Evolutionary conservation across 2,888 invertebrate genomes (phyloP), one percentile per base, ranked within the genome.

Genomic region (Tachina grossa): DNA sequence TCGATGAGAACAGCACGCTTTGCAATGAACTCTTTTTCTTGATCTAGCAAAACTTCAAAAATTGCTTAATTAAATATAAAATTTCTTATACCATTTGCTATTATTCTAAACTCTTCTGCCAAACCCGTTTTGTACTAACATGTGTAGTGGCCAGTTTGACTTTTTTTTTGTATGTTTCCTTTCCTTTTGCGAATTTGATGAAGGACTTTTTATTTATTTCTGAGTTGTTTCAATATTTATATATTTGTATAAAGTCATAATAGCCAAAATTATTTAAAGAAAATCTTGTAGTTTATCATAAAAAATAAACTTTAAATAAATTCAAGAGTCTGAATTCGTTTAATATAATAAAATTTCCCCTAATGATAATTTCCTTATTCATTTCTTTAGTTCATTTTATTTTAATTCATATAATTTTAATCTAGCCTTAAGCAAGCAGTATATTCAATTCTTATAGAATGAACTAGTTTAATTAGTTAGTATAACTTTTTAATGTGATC

Each of bases 171-270:
- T 4, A 31, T 16, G 8, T n/a, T 57, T 57, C 59, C 5, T 57
- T 72, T 65, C n/a, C 39, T 68, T 51, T 74, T 69, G 8, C 45
- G 22, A 51, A 74, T 72, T 81, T 84, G 80, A 84, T 47, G 72
- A 80, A 72, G 76, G 72, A 77, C 51, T 68, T 59, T 63, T 59
- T 43, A 31, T 31, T 31, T 31, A 31, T 75, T 63, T 57, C 10
- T 39, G 55, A 63, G 22, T 49, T 81, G 74, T 55, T 63, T 72
- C 47, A 76, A 80, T 59, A 72, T 71, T 77, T 65, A 51, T 66
- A 13, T 51, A 69, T 55, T 76, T 49, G 59, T 66, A 55, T 65
- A 45, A 13, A 65, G n/a, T 45, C 16, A 45, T 16, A 69, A 31
- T 6, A 69, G 14, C 4, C 14, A n/a, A 9, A n/a, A 22, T 51